Percentiles rank a stretch among this genome's conserved stretches.
phyloP scores from a whole-genome alignment of 2,888 invertebrate genomes.

The Eupithecia subumbrata region DNA sequence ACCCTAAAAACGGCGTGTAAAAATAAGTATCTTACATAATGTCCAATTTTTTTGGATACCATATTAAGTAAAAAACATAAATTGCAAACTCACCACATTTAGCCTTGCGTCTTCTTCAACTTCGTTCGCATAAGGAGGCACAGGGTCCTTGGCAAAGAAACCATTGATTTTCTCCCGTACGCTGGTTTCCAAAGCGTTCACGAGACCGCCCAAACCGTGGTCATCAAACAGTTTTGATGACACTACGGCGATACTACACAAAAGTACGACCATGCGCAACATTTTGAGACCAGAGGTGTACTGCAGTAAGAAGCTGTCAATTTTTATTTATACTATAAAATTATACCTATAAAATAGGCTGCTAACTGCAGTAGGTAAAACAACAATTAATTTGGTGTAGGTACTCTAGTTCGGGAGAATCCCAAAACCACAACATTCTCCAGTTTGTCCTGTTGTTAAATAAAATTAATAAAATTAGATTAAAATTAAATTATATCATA shows the following conservation, averaged over 20 bases:
- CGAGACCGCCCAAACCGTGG: too few relatives aligned
- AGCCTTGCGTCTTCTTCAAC: not conserved
- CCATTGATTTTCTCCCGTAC: not conserved
- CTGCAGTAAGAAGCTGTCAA: not conserved
- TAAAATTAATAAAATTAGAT: too few relatives aligned
- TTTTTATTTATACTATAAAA: not conserved
- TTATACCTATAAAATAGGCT: not conserved
- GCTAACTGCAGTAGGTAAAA: not conserved
- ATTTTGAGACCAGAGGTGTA: not conserved
- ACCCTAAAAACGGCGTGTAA: too few relatives aligned
- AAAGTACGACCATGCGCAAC: not conserved
- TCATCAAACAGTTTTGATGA: not conserved
- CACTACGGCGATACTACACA: not conserved
- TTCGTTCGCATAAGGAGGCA: not conserved
- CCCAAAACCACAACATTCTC: not conserved
- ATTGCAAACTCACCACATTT: not conserved
- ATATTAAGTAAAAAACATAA: not conserved
- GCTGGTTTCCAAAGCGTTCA: not conserved
- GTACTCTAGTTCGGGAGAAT: not conserved
- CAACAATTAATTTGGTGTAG: not conserved
- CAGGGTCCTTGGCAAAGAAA: not conserved
- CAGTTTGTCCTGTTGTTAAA: not conserved
- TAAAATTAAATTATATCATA: not conserved
- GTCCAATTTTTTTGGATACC: not conserved
- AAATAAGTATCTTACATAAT: too few relatives aligned